These are phyloP conservation scores for Brachymystax lenok DNA, from an alignment of 2,797 vertebrate genomes.

Conservation along the genomic window DNA sequence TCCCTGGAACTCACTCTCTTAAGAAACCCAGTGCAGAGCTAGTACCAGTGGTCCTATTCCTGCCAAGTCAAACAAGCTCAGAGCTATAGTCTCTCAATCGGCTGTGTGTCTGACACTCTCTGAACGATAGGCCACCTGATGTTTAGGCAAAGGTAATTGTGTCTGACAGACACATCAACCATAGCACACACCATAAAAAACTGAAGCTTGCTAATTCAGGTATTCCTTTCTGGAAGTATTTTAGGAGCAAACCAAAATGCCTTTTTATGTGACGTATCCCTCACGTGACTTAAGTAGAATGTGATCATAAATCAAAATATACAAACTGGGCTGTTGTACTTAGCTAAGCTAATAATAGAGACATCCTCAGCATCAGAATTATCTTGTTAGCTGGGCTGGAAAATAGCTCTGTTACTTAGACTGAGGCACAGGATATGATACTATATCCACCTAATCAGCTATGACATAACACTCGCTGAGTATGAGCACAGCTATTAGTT, in stretches of 20 bases:
- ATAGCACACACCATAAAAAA: not conserved
- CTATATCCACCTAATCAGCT: not conserved
- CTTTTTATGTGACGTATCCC: no score
- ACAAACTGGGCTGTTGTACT: not conserved
- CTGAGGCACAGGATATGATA: not conserved
- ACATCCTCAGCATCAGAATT: not conserved
- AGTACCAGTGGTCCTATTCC: not conserved
- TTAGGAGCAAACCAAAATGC: no score
- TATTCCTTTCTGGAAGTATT: no score
- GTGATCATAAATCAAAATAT: no score
- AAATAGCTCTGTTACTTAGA: not conserved
- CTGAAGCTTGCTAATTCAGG: not conserved
- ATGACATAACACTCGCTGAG: no score
- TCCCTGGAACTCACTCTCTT: not conserved
- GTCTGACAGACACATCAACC: not conserved
- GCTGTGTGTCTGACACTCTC: not conserved
- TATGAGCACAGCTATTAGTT: no score
- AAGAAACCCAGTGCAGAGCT: not conserved
- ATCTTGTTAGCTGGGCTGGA: not conserved
- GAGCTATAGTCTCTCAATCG: not conserved
- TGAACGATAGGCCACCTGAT: not conserved
- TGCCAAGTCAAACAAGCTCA: not conserved
- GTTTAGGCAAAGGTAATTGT: not conserved
- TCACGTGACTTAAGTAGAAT: no score
- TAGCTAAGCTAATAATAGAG: not conserved